A percentile compares a stretch with the other conserved stretches of the same genome.
These are phyloP conservation scores for Schizopygopsis pylzovi DNA, from an alignment of 2,797 vertebrate species.

Conservation along the genomic window DNA sequence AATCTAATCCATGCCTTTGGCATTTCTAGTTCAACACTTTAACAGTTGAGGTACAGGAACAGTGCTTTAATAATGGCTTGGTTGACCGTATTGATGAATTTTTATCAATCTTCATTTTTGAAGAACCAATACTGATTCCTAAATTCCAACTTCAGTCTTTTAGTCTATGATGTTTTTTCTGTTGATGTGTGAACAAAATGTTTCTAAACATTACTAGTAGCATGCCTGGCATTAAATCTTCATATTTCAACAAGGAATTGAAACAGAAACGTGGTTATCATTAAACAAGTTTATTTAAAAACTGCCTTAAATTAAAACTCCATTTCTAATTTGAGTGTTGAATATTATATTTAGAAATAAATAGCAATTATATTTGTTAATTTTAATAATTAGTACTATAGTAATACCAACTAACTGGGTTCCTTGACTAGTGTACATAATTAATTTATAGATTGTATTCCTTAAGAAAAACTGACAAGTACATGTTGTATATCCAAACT, in stretches of 20 bases:
- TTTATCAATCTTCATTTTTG: background rate
- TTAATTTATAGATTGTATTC: too few relatives aligned
- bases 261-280: background rate
- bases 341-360: background rate
- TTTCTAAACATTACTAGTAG: background rate
- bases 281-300: background rate
- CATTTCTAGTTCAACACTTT: background rate
- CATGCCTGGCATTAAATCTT: background rate
- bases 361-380: too few relatives aligned
- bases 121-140: background rate
- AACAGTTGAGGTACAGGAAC: background rate
- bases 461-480: too few relatives aligned
- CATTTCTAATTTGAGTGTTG: background rate
- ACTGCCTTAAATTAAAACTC: background rate
- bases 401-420: too few relatives aligned
- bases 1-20: background rate
- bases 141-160: background rate
- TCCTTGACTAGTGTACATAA: too few relatives aligned
- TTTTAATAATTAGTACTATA: too few relatives aligned
- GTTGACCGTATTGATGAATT: background rate
- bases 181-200: background rate
- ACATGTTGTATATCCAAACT: too few relatives aligned
- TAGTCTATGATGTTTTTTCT: background rate
- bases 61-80: background rate
- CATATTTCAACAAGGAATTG: background rate